phyloP scores from a whole-genome alignment of 2,797 vertebrate genomes.

The Fringilla coelebs region DNA sequence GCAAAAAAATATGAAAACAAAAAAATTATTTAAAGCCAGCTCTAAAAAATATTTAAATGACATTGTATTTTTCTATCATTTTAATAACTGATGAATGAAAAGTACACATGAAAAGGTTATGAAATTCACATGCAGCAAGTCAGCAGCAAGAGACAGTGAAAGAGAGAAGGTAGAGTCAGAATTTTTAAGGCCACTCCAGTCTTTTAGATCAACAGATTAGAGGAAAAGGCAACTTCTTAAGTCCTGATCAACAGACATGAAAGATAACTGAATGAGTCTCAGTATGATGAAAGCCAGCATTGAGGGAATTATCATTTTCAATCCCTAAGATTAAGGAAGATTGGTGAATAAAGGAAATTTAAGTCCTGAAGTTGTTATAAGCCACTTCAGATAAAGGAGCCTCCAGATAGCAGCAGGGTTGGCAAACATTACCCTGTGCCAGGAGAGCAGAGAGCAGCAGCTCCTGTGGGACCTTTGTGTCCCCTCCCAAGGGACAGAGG shows the following conservation, averaged over 20 bases:
- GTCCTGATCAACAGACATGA: background rate
- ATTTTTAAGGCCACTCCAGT: background rate
- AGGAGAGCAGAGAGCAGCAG: background rate
- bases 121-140: background rate
- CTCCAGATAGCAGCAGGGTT: background rate
- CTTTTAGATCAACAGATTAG: background rate
- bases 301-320: background rate
- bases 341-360: background rate
- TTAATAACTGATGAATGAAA: background rate
- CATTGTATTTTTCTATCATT: background rate
- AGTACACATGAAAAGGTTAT: background rate
- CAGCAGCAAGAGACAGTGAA: background rate
- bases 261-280: conserved; percentile 12
- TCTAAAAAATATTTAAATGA: background rate
- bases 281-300: background rate
- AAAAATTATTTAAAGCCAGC: background rate
- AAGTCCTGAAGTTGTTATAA: conserved; percentile 4
- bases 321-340: conserved; percentile 30
- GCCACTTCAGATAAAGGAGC: background rate
- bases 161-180: background rate
- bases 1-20: background rate
- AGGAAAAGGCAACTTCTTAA: conserved; percentile 10
- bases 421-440: background rate
- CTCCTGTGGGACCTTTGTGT: accelerated
- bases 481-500: accelerated